Evolutionary conservation across 2,113 vertebrate genomes (phyloP), one percentile per base, ranked within the genome.

Genomic region (Orycteropus afer): DNA sequence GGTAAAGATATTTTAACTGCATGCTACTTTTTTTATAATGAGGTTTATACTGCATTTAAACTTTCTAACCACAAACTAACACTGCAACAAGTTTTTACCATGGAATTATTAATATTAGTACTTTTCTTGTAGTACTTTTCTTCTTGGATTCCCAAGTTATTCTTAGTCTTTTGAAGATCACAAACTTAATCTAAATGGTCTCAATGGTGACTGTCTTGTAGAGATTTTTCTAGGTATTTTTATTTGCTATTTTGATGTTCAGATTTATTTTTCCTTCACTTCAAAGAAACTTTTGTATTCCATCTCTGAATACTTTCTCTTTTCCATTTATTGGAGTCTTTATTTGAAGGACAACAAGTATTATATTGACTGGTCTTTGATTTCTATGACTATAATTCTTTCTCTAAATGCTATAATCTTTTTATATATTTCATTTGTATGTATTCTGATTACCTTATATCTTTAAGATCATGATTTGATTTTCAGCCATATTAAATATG

Each of bases 1-100:
- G 80, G 96, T 97, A 96, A 96, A 97, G 84, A 85, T 94, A 83
- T 55, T 27, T 65, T 95, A 87, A 57, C 71, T 65, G 37, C 34
- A 96, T 57, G 0, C 18, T 49, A 37, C 27, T 96, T 97, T 80
- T 85, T 81, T 85, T 94, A 63, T 20, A n/a, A 86, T 18, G 40
- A 81, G 17, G 11, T 73, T 93, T 65, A 79, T 47, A 79, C 1
- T 86, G 5, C 34, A 85, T 73, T 95, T 89, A 93, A 78, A 95
- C 37, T 34, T 93, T 84, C 57, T 93, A 85, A 47, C 67, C 77
- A 91, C n/a, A 96, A 86, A 91, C 23, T 74, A 81, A 90, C 51
- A 61, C 1, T 76, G 67, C 14, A 90, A 77, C 34, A 83, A 82
- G 22, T 86, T 93, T 42, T 71, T 40, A 82, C 3, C 61, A 91